Conservation (phyloP, 2,113 vertebrate genomes). For the Bos indicus region DNA sequence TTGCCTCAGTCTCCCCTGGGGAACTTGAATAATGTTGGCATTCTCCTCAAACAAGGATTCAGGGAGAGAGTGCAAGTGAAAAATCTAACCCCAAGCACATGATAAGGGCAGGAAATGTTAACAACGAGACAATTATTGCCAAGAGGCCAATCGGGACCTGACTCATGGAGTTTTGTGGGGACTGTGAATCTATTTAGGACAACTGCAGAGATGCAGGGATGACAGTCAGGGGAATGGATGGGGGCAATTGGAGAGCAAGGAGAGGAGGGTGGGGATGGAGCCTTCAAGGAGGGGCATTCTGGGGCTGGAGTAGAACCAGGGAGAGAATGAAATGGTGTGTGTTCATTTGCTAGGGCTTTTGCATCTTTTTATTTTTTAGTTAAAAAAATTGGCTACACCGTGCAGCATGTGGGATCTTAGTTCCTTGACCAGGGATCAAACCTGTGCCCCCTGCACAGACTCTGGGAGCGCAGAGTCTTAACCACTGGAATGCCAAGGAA, state of each 20-base stretch:
- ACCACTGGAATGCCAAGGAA: not conserved
- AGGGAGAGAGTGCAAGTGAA: not conserved
- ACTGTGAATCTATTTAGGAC: not conserved
- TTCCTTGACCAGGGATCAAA: not conserved
- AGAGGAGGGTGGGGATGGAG: not conserved
- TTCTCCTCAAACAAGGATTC: not conserved
- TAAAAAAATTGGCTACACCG: not conserved
- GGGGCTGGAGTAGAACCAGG: not conserved
- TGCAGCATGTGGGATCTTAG: not conserved
- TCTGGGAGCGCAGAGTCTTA: not conserved
- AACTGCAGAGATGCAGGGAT: not conserved
- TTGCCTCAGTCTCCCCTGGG: not conserved
- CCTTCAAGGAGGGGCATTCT: not conserved
- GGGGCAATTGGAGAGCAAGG: not conserved
- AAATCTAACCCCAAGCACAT: not conserved
- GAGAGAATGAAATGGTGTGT: not conserved
- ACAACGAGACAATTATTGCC: not conserved
- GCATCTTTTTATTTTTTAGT: not conserved
- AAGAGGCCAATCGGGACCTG: accelerated
- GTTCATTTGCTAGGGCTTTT: not conserved
- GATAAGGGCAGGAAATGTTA: not conserved
- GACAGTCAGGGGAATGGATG: not conserved
- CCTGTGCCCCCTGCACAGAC: not conserved
- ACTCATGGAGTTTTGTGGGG: accelerated
- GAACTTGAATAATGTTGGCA: not conserved